Percentiles rank a stretch among this genome's conserved stretches.
Conservation (phyloP, 2,113 vertebrate species). For the Trogon surrucura region DNA sequence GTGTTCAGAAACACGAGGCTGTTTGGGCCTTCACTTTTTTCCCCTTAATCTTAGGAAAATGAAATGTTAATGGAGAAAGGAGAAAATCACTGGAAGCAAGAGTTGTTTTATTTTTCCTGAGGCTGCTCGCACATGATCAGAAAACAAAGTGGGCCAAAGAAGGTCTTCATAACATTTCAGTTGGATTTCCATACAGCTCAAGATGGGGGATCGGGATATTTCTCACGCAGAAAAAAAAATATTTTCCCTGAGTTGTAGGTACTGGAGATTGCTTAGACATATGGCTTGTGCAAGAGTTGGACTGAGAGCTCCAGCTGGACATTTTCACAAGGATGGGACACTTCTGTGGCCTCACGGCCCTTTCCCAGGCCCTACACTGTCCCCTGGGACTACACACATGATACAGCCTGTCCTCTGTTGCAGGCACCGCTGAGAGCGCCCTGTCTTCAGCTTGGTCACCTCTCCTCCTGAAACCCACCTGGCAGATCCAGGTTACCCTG, state of each 20-base stretch:
- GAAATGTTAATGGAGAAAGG: conserved; percentile 9
- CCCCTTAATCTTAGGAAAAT: conserved; percentile 30
- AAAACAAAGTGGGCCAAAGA: conserved; percentile 12
- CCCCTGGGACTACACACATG: fast-evolving
- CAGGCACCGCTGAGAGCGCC: not conserved
- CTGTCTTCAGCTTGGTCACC: not conserved
- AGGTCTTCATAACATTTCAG: not conserved
- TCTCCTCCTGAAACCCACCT: not conserved
- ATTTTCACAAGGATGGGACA: not conserved
- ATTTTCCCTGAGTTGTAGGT: not conserved
- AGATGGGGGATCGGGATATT: not conserved
- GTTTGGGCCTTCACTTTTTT: not conserved
- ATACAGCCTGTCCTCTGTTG: not conserved
- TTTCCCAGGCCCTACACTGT: not conserved
- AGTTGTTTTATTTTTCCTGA: not conserved
- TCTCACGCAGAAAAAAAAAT: not conserved
- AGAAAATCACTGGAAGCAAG: not conserved
- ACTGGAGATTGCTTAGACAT: not conserved
- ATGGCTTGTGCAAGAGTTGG: not conserved
- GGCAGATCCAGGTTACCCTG: not conserved
- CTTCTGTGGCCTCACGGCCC: not conserved
- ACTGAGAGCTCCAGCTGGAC: not conserved
- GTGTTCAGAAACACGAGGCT: not conserved
- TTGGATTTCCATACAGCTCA: not conserved
- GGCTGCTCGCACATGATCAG: not conserved